phyloP scores from a whole-genome alignment of 2,888 invertebrate species.

The Lepetodrilus schrolli region DNA sequence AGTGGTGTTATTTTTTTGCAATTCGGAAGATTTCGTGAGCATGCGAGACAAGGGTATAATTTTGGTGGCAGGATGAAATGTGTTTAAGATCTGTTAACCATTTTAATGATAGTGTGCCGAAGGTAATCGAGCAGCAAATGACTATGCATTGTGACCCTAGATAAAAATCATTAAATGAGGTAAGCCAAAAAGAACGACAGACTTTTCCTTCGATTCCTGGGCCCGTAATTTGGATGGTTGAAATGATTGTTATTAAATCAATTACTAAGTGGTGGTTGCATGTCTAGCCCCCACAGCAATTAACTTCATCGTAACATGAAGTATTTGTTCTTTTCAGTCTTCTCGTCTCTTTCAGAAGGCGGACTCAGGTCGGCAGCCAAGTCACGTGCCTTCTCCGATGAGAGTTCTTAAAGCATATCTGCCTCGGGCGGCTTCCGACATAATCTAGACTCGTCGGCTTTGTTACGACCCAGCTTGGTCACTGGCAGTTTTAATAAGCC shows the following conservation, averaged over 20 bases:
- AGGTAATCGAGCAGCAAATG: slow-evolving; percentile 18
- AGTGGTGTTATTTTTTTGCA: not conserved
- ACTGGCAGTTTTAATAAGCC: slow-evolving; percentile 14
- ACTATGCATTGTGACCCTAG: slow-evolving; percentile 12
- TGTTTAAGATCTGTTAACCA: slow-evolving; percentile 12
- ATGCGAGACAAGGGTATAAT: not conserved
- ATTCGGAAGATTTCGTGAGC: not conserved
- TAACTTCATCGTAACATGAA: slow-evolving; percentile 6
- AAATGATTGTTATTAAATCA: slow-evolving; percentile 16
- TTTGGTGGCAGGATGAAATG: slow-evolving; percentile 8
- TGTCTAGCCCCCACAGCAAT: slow-evolving; percentile 13
- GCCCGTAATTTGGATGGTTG: not conserved
- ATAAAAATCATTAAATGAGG: slow-evolving; percentile 5
- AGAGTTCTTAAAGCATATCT: not conserved
- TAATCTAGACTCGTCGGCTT: slow-evolving; percentile 15
- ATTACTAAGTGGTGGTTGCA: slow-evolving; percentile 19
- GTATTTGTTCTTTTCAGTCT: not conserved
- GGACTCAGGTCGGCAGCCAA: too few species aligned
- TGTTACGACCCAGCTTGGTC: slow-evolving; percentile 17
- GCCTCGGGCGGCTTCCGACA: not conserved
- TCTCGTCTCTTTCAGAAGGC: not conserved
- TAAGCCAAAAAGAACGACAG: not conserved
- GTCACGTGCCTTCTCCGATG: too few species aligned
- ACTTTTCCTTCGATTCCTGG: slow-evolving; percentile 8
- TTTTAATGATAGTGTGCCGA: slow-evolving; percentile 6